Evolutionary conservation across 2,797 vertebrate genomes (phyloP).

Genomic region (Antrozous pallidus): DNA sequence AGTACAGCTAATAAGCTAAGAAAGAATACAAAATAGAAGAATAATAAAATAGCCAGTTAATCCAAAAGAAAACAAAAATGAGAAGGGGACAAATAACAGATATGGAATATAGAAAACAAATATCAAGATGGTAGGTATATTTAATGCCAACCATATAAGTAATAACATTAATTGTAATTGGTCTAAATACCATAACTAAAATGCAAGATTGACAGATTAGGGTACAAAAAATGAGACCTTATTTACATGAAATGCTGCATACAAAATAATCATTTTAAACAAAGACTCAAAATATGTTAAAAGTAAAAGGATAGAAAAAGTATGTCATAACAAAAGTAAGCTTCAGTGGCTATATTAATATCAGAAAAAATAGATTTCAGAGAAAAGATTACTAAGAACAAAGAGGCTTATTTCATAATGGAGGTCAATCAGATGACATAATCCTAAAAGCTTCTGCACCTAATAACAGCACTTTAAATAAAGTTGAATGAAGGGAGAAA

Average conservation of each 20-base stretch:
- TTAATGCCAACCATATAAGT: neutral
- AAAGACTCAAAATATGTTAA: neutral
- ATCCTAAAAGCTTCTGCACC: neutral
- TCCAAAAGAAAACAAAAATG: neutral
- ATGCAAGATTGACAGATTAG: neutral
- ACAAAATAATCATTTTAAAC: neutral
- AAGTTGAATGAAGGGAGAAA: neutral
- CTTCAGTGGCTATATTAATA: neutral
- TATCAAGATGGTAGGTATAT: neutral
- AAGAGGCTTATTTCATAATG: neutral
- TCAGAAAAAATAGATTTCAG: neutral
- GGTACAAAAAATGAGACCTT: neutral
- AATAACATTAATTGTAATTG: neutral
- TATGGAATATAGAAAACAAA: neutral
- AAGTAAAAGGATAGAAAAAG: neutral
- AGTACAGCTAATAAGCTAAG: neutral
- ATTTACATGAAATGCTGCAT: neutral
- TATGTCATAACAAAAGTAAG: neutral
- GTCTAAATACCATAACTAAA: neutral
- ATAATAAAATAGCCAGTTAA: neutral
- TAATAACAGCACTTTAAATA: constrained; percentile 1
- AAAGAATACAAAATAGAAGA: neutral
- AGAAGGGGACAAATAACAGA: neutral
- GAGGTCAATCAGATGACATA: neutral
- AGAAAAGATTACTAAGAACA: neutral